Percentiles rank a stretch among this genome's conserved stretches.
These are phyloP conservation scores for Acanthoscelides obtectus DNA, from an alignment of 2,888 invertebrate genomes.

Conservation along the genomic window DNA sequence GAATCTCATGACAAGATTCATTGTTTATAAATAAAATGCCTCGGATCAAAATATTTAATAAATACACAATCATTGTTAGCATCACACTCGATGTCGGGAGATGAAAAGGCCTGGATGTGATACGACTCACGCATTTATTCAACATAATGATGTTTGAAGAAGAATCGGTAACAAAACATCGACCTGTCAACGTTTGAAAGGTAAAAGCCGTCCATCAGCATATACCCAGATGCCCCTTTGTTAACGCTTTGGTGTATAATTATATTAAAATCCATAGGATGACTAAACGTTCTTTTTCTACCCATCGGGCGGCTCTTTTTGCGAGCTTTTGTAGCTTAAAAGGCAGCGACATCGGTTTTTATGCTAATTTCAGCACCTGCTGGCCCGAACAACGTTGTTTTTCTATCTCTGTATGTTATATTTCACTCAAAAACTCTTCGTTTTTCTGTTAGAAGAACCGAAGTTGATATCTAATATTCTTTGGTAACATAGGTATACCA, in stretches of 20 bases:
- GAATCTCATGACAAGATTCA: constrained; percentile 15
- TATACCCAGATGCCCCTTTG: constrained; percentile 21
- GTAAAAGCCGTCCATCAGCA: constrained; percentile 27
- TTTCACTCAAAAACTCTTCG: not conserved
- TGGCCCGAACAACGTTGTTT: not conserved
- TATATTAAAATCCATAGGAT: constrained; percentile 10
- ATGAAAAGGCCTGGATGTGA: constrained; percentile 20
- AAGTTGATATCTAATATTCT: not conserved
- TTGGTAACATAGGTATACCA: not conserved
- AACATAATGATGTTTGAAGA: constrained; percentile 36
- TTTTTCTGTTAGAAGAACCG: not conserved
- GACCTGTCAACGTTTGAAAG: constrained; percentile 34
- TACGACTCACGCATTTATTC: constrained; percentile 22
- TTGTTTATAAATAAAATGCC: constrained; percentile 17
- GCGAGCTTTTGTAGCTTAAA: not conserved
- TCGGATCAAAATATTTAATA: constrained; percentile 28
- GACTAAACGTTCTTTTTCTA: constrained; percentile 1
- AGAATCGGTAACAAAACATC: constrained; percentile 32
- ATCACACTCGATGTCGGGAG: constrained; percentile 24
- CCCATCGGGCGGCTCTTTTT: not conserved
- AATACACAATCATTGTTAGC: constrained; percentile 30
- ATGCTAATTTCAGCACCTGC: not conserved
- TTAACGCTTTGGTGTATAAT: constrained; percentile 14
- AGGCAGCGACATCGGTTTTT: not conserved
- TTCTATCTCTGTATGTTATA: not conserved